phyloP scores from a whole-genome alignment of 2,888 invertebrate genomes.

The Chironomus tentans region DNA sequence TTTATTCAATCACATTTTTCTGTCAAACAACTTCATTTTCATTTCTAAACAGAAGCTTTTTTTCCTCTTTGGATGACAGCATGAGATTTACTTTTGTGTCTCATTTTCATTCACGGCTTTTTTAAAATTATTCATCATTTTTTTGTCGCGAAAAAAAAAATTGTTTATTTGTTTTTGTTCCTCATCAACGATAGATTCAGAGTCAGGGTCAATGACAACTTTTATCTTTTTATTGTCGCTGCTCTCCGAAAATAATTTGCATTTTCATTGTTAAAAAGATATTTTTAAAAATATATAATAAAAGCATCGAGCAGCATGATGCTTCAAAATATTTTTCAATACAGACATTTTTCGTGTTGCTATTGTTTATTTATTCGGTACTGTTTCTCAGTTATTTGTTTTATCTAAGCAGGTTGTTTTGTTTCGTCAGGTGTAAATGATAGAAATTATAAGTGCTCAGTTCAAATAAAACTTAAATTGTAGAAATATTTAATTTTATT shows the following conservation, averaged over 20 bases:
- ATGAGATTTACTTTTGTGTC: background rate
- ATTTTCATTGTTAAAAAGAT: background rate
- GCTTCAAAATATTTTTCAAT: background rate
- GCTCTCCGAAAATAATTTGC: background rate
- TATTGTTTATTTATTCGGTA: background rate
- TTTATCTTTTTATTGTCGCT: background rate
- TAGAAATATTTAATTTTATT: too few relatives aligned
- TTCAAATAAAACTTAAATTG: too few relatives aligned
- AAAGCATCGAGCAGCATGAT: background rate
- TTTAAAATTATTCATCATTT: background rate
- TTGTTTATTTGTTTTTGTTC: background rate
- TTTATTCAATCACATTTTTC: background rate
- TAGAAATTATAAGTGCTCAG: too few relatives aligned
- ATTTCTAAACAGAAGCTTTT: background rate
- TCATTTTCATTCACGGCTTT: background rate
- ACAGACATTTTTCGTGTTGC: background rate
- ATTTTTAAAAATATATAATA: background rate
- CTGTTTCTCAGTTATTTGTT: background rate
- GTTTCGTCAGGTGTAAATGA: too few relatives aligned
- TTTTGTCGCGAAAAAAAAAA: background rate
- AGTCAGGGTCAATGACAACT: conserved; percentile 20
- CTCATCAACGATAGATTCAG: background rate
- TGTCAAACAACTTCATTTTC: background rate
- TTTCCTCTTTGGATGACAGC: background rate
- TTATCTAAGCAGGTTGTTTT: background rate